Evolutionary conservation across 2,113 vertebrate genomes (phyloP), one percentile per base, ranked within the genome.

Genomic region (Acrocephalus kingi): DNA sequence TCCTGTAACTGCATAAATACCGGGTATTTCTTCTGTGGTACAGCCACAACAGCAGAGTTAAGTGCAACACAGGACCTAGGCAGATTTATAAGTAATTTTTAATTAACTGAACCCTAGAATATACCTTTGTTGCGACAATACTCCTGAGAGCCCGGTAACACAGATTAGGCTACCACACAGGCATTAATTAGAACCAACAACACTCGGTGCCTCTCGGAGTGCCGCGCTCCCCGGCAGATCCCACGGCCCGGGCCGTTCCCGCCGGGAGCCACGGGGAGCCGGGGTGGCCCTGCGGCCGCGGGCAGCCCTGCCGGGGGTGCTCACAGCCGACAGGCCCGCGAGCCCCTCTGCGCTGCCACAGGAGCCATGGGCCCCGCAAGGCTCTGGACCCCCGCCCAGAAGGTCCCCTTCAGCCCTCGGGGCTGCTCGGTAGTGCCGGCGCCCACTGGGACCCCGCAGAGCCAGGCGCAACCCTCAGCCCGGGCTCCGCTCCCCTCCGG

Each of bases 71-170:
- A 73, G 55, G 58, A 85, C 88, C 63, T 13, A 46, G 23, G 55
- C 87, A 63, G 45, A 85, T 93, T 94, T 90, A 66, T n/a, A 75
- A 89, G 76, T 46, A 87, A 66, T 94, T 96, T 89, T 95, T 96
- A 97, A 95, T 96, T 96, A 97, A 96, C 84, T 7, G 79, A 96
- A 92, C 84, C 81, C 90, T 93, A 64, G 93, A 96, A 89, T 66
- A 93, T 74, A 91, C 94, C 76, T 96, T 90, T 51, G 82, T 66
- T 96, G 92, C 94, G 49, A 22, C 69, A 87, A 87, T 86, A 69
- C 96, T 74, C 96, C n/a, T 11, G 88, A 94, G 94, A 97, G 58
- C 72, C 56, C 61, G 19, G 0, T 37, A 82, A 87, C 78, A 15
- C 73, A n/a, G 84, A 73, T 83, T 66, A 92, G 82, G 86, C 83